phyloP scores from a whole-genome alignment of 2,797 vertebrate genomes.

The Anabacerthia variegaticeps region DNA sequence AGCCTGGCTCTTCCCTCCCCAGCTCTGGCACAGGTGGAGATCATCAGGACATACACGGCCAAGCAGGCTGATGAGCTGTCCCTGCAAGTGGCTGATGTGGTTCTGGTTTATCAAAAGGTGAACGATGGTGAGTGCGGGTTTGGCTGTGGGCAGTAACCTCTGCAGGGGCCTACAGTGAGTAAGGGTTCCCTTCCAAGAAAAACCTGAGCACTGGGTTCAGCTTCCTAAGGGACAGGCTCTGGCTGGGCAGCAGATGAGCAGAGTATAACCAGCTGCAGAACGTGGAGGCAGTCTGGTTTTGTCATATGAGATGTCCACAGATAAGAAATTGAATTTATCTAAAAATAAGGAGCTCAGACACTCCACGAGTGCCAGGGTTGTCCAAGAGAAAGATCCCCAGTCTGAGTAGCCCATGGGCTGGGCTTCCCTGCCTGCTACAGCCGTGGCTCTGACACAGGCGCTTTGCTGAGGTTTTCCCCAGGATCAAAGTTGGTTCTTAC shows the following conservation, averaged over 20 bases:
- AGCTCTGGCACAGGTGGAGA: constrained; percentile 91
- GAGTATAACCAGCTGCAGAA: neutral
- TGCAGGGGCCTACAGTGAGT: neutral
- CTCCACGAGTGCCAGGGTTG: neutral
- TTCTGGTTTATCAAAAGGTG: constrained; percentile 88
- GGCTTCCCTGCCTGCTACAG: neutral
- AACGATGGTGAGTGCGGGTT: constrained; percentile 82
- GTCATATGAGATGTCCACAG: neutral
- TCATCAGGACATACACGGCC: constrained; percentile 90
- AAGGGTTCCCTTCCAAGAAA: neutral
- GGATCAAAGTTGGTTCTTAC: neutral
- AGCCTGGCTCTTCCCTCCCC: neutral
- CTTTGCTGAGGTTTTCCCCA: neutral
- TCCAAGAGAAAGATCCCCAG: neutral
- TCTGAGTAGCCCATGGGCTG: accelerated
- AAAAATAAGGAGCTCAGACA: neutral
- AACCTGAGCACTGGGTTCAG: accelerated
- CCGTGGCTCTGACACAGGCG: neutral
- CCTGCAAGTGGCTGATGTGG: constrained; percentile 93
- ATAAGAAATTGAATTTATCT: neutral
- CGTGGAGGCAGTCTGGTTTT: accelerated
- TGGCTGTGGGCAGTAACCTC: neutral
- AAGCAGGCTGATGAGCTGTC: constrained; percentile 94
- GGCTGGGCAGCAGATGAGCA: neutral
- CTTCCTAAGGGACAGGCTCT: neutral